phyloP scores from a whole-genome alignment of 2,113 vertebrate genomes.

The Ciconia boyciana region DNA sequence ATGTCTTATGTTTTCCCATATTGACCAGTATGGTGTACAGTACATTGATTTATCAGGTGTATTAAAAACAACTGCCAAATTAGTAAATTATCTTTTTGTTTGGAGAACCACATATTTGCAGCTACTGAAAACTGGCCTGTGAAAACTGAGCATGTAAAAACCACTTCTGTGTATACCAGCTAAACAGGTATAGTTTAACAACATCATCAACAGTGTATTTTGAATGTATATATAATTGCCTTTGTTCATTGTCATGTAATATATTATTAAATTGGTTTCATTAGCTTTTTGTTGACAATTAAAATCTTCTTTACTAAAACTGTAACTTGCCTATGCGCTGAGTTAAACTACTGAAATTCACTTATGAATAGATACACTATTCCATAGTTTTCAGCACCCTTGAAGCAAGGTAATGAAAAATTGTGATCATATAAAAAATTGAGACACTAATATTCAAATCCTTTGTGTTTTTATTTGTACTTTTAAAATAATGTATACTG shows the following conservation, averaged over 20 bases:
- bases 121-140: not conserved
- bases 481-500: not conserved
- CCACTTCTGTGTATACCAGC: not conserved
- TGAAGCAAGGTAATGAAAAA: not conserved
- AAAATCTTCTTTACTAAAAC: not conserved
- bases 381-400: not conserved
- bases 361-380: not conserved
- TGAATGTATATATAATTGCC: not conserved
- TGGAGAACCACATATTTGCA: not conserved
- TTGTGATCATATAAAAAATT: not conserved
- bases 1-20: not conserved
- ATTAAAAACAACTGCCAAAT: not conserved
- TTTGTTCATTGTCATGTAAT: not conserved
- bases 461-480: not conserved
- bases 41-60: not conserved
- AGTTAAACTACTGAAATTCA: not conserved
- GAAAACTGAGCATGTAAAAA: not conserved
- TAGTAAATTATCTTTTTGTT: not conserved
- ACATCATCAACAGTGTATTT: not conserved
- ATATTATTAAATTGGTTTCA: not conserved
- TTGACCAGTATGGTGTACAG: not conserved
- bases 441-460: not conserved
- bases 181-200: not conserved
- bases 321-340: accelerated
- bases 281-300: not conserved